phyloP scores from a whole-genome alignment of 2,888 invertebrate species.

The Dione juno region DNA sequence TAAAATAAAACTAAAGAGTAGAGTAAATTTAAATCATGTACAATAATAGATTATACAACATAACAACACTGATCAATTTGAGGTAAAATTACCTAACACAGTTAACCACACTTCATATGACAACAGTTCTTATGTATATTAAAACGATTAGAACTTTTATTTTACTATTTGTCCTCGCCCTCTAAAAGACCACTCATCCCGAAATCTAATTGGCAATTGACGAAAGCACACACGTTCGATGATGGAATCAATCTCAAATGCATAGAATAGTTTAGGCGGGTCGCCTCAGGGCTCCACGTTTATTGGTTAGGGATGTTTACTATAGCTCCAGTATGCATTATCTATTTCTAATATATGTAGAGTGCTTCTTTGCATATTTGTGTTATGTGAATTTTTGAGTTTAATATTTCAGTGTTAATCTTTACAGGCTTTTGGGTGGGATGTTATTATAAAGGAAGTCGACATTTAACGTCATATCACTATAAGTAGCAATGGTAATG shows the following conservation, averaged over 20 bases:
- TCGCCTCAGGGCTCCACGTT: slow-evolving; percentile 45
- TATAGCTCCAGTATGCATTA: slow-evolving; percentile 31
- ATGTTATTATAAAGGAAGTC: no score
- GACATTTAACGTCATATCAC: no score
- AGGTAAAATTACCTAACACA: neutral
- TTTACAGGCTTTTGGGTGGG: neutral
- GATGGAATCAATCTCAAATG: slow-evolving; percentile 74
- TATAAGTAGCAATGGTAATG: no score
- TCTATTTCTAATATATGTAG: slow-evolving; percentile 27
- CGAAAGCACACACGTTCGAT: slow-evolving; percentile 45
- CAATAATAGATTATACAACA: no score
- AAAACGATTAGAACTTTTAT: slow-evolving; percentile 20
- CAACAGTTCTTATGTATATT: slow-evolving; percentile 19
- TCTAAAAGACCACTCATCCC: slow-evolving; percentile 30
- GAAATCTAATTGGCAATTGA: slow-evolving; percentile 45
- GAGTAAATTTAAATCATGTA: no score
- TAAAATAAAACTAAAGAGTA: no score
- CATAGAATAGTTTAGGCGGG: slow-evolving; percentile 67
- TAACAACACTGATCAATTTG: no score
- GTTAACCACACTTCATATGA: neutral
- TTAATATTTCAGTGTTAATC: neutral
- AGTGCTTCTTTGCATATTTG: slow-evolving; percentile 17
- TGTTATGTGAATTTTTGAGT: neutral
- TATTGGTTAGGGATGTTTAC: slow-evolving; percentile 53
- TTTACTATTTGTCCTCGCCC: slow-evolving; percentile 22